A percentile compares a stretch with the other conserved stretches of the same genome.
Conservation (phyloP, 2,113 vertebrate species). For the Cephalophus harveyi region DNA sequence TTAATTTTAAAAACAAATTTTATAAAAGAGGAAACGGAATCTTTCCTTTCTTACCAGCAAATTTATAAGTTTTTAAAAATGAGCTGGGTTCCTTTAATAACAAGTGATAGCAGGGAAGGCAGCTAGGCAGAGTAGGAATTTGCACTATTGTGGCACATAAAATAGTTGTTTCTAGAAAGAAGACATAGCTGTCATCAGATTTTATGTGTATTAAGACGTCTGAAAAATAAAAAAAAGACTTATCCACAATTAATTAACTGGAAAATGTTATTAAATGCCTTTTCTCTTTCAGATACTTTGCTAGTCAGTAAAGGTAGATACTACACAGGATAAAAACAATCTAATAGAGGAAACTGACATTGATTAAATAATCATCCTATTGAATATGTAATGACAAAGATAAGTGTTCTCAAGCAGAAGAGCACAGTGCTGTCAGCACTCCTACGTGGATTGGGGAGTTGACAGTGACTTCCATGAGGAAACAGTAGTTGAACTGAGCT, state of each 20-base stretch:
- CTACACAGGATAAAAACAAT: neutral
- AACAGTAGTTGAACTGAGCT: neutral
- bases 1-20: constrained; percentile 26
- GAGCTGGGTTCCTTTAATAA: constrained; percentile 29
- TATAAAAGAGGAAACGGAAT: neutral
- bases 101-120: neutral
- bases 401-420: neutral
- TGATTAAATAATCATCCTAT: neutral
- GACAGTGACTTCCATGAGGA: neutral
- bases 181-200: neutral
- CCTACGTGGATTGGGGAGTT: neutral
- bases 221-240: neutral
- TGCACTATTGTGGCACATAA: neutral
- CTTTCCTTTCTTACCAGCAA: neutral
- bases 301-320: neutral
- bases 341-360: neutral
- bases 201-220: neutral
- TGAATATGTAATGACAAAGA: neutral
- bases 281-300: neutral
- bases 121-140: neutral
- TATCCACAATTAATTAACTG: neutral
- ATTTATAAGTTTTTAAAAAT: constrained; percentile 16
- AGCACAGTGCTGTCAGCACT: neutral
- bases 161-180: constrained; percentile 20
- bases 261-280: constrained; percentile 28